phyloP scores from a whole-genome alignment of 2,797 vertebrate genomes.

The Pseudomugil tenellus region DNA sequence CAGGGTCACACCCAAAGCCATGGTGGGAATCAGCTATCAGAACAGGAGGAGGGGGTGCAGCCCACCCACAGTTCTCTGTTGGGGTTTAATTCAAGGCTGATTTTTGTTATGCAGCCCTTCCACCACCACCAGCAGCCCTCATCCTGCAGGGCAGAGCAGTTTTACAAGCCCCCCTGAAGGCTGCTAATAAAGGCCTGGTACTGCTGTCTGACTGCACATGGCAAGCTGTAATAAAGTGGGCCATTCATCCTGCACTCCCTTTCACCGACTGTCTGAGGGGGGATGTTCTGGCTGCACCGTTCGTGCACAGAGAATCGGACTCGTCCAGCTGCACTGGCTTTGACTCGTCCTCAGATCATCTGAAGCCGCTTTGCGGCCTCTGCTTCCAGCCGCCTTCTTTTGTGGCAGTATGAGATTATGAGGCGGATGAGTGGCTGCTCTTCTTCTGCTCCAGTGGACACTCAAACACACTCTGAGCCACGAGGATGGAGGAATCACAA shows the following conservation, averaged over 20 bases:
- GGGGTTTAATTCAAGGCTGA: slow-evolving; percentile 70
- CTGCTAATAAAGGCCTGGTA: slow-evolving; percentile 74
- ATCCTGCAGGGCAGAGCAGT: slow-evolving; percentile 65
- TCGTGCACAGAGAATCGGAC: slow-evolving; percentile 61
- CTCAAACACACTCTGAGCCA: slow-evolving; percentile 26
- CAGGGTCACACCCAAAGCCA: slow-evolving; percentile 82
- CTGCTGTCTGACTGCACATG: slow-evolving; percentile 77
- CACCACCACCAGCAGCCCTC: slow-evolving; percentile 27
- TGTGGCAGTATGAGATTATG: slow-evolving; percentile 59
- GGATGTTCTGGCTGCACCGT: slow-evolving; percentile 53
- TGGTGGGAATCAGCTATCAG: slow-evolving; percentile 88
- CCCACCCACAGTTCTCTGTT: slow-evolving; percentile 89
- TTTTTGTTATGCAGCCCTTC: slow-evolving; percentile 76
- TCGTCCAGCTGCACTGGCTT: slow-evolving; percentile 65
- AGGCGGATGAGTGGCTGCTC: slow-evolving; percentile 50
- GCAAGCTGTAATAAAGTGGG: slow-evolving; percentile 79
- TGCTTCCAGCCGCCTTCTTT: slow-evolving; percentile 50
- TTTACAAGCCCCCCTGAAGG: slow-evolving; percentile 73
- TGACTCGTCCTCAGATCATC: slow-evolving; percentile 75
- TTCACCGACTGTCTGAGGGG: slow-evolving; percentile 69
- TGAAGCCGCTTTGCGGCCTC: slow-evolving; percentile 62
- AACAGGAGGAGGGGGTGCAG: slow-evolving; percentile 69
- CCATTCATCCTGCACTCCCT: slow-evolving; percentile 75
- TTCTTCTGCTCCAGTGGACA: slow-evolving; percentile 42
- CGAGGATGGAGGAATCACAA: background rate